phyloP scores from a whole-genome alignment of 1,140 invertebrate species.

The Tenebrio molitor region DNA sequence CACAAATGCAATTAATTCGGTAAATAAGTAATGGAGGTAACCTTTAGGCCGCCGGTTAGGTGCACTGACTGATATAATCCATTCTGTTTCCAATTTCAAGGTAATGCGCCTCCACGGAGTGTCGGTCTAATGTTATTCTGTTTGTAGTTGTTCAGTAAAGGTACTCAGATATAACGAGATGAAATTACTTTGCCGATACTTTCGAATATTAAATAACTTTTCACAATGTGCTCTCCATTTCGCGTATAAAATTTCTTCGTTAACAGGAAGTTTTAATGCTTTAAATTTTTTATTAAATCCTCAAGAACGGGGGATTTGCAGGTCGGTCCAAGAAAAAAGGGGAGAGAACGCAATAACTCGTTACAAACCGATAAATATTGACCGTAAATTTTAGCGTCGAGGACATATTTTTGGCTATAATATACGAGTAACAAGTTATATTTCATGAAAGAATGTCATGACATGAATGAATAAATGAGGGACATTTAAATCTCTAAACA shows the following conservation, averaged over 20 bases:
- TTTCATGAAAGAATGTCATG: too few species aligned
- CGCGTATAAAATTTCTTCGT: constrained; percentile 32
- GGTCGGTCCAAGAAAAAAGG: background rate
- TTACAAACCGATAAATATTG: background rate
- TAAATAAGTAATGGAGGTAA: constrained; percentile 18
- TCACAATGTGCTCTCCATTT: constrained; percentile 34
- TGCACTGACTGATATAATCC: background rate
- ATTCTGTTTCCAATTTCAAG: background rate
- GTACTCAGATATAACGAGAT: constrained; percentile 28
- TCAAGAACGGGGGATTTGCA: background rate
- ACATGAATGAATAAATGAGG: too few species aligned
- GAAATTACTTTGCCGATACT: constrained; percentile 39
- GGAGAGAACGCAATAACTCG: background rate
- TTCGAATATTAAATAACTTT: constrained; percentile 39
- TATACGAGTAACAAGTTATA: too few species aligned
- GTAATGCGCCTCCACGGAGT: background rate
- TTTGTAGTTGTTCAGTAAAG: constrained; percentile 20
- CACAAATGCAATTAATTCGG: constrained; percentile 34
- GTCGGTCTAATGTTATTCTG: constrained; percentile 18
- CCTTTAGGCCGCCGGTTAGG: background rate
- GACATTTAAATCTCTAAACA: too few species aligned
- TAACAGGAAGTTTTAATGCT: constrained; percentile 29
- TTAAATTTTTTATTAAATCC: constrained; percentile 20
- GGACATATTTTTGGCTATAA: too few species aligned
- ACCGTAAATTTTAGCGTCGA: too few species aligned